A percentile compares a stretch with the other conserved stretches of the same genome.
Evolutionary conservation across 1,140 invertebrate genomes (phyloP).

Genomic region (Drosophila quadrilineata): DNA sequence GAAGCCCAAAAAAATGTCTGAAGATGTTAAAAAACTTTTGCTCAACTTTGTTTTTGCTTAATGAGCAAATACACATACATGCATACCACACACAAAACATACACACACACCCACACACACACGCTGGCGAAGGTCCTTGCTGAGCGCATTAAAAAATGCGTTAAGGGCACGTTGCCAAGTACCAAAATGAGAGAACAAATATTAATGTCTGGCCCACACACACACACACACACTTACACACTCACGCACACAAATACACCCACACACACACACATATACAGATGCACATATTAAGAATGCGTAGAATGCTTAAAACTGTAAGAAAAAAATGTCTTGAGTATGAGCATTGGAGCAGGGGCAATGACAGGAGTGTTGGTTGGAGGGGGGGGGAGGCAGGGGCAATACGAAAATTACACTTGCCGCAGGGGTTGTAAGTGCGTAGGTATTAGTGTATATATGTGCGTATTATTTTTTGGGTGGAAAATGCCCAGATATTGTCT

Average conservation of each 20-base stretch:
- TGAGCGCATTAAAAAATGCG: conserved; percentile 69
- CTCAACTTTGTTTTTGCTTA: conserved; percentile 78
- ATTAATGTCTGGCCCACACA: conserved; percentile 68
- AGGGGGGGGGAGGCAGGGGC: conserved; percentile 1
- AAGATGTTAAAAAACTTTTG: conserved; percentile 69
- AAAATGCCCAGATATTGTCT: conserved; percentile 44
- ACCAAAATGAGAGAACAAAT: conserved; percentile 62
- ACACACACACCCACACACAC: conserved; percentile 28
- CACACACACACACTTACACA: conserved; percentile 23
- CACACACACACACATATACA: conserved; percentile 11
- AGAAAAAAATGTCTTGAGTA: conserved; percentile 17
- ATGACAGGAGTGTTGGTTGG: too few relatives aligned
- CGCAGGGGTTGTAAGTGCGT: conserved; percentile 53
- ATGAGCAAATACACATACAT: conserved; percentile 74
- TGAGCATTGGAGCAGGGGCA: too few relatives aligned
- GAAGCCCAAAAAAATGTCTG: conserved; percentile 70
- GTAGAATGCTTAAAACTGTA: conserved; percentile 57
- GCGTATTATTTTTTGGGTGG: conserved; percentile 25
- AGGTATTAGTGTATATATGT: conserved; percentile 19
- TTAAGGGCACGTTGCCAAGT: conserved; percentile 68
- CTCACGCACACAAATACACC: conserved; percentile 9
- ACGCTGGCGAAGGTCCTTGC: conserved; percentile 6
- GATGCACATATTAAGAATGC: conserved; percentile 29
- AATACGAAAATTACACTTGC: conserved; percentile 53
- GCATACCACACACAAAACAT: too few relatives aligned